A percentile compares a stretch with the other conserved stretches of the same genome.
Evolutionary conservation across 2,113 vertebrate species (phyloP).

Genomic region (Lepisosteus oculatus): DNA sequence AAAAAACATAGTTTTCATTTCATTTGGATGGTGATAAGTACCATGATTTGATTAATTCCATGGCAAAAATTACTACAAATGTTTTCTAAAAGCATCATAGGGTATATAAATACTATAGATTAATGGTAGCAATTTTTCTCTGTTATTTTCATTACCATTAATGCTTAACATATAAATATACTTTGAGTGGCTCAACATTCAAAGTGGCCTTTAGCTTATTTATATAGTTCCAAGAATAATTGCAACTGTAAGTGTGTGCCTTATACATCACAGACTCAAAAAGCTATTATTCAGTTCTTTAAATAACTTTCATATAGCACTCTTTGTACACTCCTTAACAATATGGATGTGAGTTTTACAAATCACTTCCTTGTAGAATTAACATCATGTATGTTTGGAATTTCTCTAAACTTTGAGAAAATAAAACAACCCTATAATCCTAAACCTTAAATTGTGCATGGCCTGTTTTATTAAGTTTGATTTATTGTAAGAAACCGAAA

Average conservation of each 20-base stretch:
- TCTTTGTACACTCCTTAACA: neutral
- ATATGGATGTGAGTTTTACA: neutral
- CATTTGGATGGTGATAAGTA: too few species aligned
- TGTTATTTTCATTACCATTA: neutral
- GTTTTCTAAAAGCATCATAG: conserved; percentile 2
- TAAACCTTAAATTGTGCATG: neutral
- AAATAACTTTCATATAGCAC: neutral
- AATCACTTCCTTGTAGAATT: neutral
- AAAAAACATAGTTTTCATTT: too few species aligned
- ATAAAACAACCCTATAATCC: neutral
- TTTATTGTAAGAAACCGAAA: neutral
- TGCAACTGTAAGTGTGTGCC: neutral
- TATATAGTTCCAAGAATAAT: neutral
- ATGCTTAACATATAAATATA: conserved; percentile 7
- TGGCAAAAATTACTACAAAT: neutral
- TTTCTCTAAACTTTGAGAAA: neutral
- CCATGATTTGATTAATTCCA: neutral
- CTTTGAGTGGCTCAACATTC: neutral
- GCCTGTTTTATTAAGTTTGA: neutral
- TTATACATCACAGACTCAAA: conserved; percentile 6
- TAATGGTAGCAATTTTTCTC: neutral
- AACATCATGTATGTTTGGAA: neutral
- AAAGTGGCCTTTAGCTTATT: neutral
- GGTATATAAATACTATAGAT: neutral
- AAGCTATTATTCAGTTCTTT: neutral